Conservation (phyloP, 1,140 invertebrate species). For the Formica exsecta region DNA sequence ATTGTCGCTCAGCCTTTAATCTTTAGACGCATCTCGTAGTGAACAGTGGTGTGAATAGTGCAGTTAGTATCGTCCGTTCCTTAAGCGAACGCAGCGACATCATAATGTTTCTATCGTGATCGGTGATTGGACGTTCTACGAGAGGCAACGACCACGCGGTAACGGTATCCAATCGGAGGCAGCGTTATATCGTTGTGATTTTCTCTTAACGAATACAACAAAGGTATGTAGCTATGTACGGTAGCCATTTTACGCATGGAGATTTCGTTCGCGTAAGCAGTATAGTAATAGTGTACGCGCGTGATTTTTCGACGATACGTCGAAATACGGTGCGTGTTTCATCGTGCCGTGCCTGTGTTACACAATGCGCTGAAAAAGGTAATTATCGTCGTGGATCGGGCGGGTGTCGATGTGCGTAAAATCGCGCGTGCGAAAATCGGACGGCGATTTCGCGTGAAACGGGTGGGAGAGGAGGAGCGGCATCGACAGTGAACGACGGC, state of each 20-base stretch:
- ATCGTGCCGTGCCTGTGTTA: slow-evolving; percentile 25
- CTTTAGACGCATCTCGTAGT: too few species aligned
- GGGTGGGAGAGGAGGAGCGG: neutral
- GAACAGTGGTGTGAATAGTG: too few species aligned
- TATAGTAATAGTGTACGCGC: slow-evolving; percentile 22
- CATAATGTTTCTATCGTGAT: neutral
- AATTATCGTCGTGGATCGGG: slow-evolving; percentile 56
- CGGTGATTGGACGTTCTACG: neutral
- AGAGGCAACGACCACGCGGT: neutral
- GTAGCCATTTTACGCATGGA: slow-evolving; percentile 32
- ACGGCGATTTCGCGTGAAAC: neutral
- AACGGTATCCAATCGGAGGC: neutral
- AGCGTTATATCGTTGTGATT: neutral
- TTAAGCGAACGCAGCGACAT: neutral
- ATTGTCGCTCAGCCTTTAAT: too few species aligned
- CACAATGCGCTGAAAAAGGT: slow-evolving; percentile 72
- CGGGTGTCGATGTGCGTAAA: slow-evolving; percentile 6
- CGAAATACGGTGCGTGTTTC: neutral
- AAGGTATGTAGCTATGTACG: neutral
- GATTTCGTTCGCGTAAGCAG: slow-evolving; percentile 32
- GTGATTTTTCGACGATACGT: slow-evolving; percentile 7
- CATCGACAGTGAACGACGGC: slow-evolving; percentile 34
- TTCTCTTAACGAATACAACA: neutral
- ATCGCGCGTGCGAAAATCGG: slow-evolving; percentile 20
- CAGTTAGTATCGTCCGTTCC: too few species aligned